These are phyloP conservation scores for Heteropelma amictum DNA, from an alignment of 2,888 invertebrate genomes.

Conservation along the genomic window DNA sequence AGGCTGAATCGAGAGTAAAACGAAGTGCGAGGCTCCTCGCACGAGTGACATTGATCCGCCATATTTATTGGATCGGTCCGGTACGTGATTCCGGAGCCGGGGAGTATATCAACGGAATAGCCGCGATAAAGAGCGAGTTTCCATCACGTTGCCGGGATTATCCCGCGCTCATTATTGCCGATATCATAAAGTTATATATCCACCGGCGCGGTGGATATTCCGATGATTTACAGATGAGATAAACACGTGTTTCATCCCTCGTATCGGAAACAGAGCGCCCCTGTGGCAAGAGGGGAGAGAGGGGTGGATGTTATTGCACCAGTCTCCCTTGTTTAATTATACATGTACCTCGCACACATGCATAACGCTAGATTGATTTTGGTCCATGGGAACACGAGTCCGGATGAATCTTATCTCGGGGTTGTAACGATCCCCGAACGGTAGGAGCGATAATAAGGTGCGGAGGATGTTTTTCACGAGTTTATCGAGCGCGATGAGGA, in stretches of 20 bases:
- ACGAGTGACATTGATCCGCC: neutral
- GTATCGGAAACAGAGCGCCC: neutral
- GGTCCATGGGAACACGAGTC: slow-evolving; percentile 37
- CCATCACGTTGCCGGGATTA: slow-evolving; percentile 9
- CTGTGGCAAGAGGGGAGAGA: slow-evolving; percentile 4
- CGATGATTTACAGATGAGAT: slow-evolving; percentile 54
- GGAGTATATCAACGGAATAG: neutral
- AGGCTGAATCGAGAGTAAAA: too few species aligned
- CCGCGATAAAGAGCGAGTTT: too few species aligned
- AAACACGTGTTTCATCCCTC: slow-evolving; percentile 29
- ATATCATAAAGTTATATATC: neutral
- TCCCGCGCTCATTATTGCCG: slow-evolving; percentile 5
- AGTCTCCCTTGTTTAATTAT: slow-evolving; percentile 51
- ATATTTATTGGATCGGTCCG: neutral
- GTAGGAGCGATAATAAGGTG: too few species aligned
- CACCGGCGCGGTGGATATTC: neutral
- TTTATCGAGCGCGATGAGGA: neutral
- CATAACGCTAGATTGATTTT: slow-evolving; percentile 55
- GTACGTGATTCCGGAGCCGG: neutral
- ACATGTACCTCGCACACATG: slow-evolving; percentile 50
- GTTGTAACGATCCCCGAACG: too few species aligned
- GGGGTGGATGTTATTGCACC: too few species aligned
- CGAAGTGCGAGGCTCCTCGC: too few species aligned
- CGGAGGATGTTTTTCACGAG: neutral
- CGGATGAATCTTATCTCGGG: too few species aligned